Percentiles rank a stretch among this genome's conserved stretches.
Evolutionary conservation across 1,140 invertebrate species (phyloP).

Genomic region (Anoplolepis gracilipes): DNA sequence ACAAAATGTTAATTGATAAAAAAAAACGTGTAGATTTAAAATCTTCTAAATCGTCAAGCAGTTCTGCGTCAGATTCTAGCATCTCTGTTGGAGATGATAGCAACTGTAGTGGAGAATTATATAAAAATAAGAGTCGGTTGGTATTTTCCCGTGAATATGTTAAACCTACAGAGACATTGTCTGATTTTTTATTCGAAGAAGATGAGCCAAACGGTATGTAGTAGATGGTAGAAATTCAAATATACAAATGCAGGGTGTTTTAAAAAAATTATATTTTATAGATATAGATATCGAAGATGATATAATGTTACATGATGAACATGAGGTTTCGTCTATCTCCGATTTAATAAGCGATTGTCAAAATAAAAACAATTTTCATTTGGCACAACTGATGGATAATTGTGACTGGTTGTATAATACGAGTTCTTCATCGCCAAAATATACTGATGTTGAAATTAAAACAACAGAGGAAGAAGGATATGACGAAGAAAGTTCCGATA

Average conservation of each 20-base stretch:
- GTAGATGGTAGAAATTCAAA: background rate
- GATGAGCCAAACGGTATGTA: constrained; percentile 80
- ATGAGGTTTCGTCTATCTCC: constrained; percentile 71
- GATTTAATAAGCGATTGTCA: constrained; percentile 78
- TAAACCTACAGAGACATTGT: constrained; percentile 80
- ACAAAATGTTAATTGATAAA: constrained; percentile 76
- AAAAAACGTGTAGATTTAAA: constrained; percentile 77
- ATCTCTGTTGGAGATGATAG: constrained; percentile 80
- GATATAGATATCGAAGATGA: constrained; percentile 78
- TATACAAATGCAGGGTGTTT: constrained; percentile 1
- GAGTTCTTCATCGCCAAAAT: constrained; percentile 36
- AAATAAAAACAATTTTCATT: constrained; percentile 70
- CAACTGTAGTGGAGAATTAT: constrained; percentile 71
- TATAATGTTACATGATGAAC: constrained; percentile 67
- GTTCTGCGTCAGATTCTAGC: constrained; percentile 80
- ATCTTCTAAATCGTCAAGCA: constrained; percentile 59
- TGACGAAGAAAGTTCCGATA: constrained; percentile 65
- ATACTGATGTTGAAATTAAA: constrained; percentile 49
- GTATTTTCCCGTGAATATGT: constrained; percentile 78
- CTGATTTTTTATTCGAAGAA: constrained; percentile 81
- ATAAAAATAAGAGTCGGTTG: constrained; percentile 69
- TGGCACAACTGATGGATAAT: constrained; percentile 67
- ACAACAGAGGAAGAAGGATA: constrained; percentile 56
- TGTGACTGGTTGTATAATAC: constrained; percentile 74
- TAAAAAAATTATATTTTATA: constrained; percentile 37